Percentiles rank a stretch among this genome's conserved stretches.
Evolutionary conservation across 2,113 vertebrate genomes (phyloP).

Genomic region (Falco punctatus): DNA sequence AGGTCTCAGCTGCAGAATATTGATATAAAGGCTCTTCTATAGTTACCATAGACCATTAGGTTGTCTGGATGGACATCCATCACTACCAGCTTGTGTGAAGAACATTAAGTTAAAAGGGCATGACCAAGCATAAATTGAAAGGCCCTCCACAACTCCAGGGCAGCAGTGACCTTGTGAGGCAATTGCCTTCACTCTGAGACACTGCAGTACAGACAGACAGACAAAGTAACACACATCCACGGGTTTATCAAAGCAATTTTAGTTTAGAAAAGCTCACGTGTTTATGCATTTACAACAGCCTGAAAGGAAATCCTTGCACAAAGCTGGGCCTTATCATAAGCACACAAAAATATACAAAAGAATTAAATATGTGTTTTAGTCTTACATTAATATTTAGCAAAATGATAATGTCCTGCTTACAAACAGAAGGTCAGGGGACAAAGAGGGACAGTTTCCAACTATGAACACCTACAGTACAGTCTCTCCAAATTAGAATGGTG

Average conservation of each 20-base stretch:
- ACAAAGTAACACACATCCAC: background rate
- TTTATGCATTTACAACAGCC: background rate
- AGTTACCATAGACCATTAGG: constrained; percentile 58
- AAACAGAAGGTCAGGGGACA: background rate
- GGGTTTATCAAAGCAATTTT: background rate
- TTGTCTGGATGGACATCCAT: constrained; percentile 59
- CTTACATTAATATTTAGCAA: background rate
- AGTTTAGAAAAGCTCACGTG: background rate
- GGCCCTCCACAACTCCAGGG: constrained; percentile 14
- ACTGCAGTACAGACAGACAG: background rate
- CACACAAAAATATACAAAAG: background rate
- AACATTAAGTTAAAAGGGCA: constrained; percentile 66
- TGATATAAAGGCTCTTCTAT: constrained; percentile 38
- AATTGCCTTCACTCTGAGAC: background rate
- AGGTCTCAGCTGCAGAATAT: constrained; percentile 25
- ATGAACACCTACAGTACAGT: background rate
- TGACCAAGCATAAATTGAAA: constrained; percentile 64
- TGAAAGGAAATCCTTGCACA: background rate
- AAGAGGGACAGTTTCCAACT: background rate
- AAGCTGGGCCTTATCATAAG: background rate
- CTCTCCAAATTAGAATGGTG: background rate
- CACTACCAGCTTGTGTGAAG: constrained; percentile 58
- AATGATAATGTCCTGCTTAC: background rate
- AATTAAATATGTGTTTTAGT: background rate
- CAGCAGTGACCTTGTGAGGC: constrained; percentile 29